Conservation (phyloP, 2,888 invertebrate species). For the Neoascia interrupta region DNA sequence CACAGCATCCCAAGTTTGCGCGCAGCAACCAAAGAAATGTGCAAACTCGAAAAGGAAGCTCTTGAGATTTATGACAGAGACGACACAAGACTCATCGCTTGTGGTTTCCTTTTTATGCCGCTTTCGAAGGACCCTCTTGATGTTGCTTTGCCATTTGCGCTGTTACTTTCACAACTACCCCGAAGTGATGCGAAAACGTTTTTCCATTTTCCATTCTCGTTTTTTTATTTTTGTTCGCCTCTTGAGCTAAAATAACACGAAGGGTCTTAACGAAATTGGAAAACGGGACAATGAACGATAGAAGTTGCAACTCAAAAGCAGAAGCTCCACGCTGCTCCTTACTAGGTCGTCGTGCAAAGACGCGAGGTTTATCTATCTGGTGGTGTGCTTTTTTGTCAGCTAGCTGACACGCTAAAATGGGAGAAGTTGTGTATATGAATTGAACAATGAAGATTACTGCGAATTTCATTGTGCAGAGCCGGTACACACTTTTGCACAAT, state of each 20-base stretch:
- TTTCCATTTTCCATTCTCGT: slow-evolving; percentile 1
- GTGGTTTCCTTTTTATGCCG: slow-evolving; percentile 6
- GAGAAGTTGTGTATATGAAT: slow-evolving; percentile 58
- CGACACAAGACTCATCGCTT: slow-evolving; percentile 18
- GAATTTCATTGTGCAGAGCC: slow-evolving; percentile 58
- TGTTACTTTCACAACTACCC: slow-evolving; percentile 30
- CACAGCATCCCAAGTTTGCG: background rate
- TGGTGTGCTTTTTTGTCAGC: slow-evolving; percentile 2
- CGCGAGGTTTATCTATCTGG: slow-evolving; percentile 52
- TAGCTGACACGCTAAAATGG: slow-evolving; percentile 23
- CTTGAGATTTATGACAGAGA: slow-evolving; percentile 46
- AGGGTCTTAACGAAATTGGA: slow-evolving; percentile 37
- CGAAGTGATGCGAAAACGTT: slow-evolving; percentile 31
- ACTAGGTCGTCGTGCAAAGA: slow-evolving; percentile 27
- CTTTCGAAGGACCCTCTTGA: slow-evolving; percentile 19
- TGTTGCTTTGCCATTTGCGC: slow-evolving; percentile 33
- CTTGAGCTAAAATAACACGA: background rate
- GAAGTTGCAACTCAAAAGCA: slow-evolving; percentile 5
- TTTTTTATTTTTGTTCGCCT: background rate
- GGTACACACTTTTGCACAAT: too few species aligned
- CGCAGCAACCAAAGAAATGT: slow-evolving; percentile 6
- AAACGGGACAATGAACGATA: slow-evolving; percentile 15
- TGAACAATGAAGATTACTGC: slow-evolving; percentile 65
- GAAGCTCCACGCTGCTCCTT: background rate
- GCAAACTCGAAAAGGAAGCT: slow-evolving; percentile 31